phyloP scores from a whole-genome alignment of 2,888 invertebrate species.

The Mythimna vitellina region DNA sequence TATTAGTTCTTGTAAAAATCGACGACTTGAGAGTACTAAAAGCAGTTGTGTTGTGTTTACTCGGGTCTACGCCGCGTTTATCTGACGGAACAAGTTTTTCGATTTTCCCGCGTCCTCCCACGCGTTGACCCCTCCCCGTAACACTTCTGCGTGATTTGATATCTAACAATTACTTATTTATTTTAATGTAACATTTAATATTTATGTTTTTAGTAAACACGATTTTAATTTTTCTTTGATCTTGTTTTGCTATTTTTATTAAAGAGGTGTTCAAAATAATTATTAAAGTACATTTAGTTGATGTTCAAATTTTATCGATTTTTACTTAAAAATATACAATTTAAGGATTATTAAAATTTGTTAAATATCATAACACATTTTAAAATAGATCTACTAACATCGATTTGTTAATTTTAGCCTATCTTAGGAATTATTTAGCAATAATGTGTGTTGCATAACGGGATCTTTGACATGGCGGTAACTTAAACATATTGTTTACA shows the following conservation, averaged over 20 bases:
- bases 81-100: neutral
- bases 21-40: neutral
- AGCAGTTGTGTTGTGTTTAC: neutral
- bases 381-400: neutral
- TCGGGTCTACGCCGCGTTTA: neutral
- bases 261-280: neutral
- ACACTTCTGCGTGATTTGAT: too few relatives aligned
- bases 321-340: accelerated
- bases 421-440: neutral
- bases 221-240: neutral
- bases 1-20: neutral
- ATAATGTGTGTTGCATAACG: neutral
- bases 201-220: neutral
- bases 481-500: neutral
- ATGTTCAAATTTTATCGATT: neutral
- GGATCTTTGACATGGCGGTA: neutral
- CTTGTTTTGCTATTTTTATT: neutral
- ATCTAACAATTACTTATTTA: neutral
- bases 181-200: neutral
- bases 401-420: neutral
- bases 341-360: neutral
- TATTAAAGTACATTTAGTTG: neutral
- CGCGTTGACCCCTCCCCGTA: neutral
- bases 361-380: neutral
- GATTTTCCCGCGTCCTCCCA: neutral